phyloP scores from a whole-genome alignment of 2,113 vertebrate species.

The Mobula hypostoma region DNA sequence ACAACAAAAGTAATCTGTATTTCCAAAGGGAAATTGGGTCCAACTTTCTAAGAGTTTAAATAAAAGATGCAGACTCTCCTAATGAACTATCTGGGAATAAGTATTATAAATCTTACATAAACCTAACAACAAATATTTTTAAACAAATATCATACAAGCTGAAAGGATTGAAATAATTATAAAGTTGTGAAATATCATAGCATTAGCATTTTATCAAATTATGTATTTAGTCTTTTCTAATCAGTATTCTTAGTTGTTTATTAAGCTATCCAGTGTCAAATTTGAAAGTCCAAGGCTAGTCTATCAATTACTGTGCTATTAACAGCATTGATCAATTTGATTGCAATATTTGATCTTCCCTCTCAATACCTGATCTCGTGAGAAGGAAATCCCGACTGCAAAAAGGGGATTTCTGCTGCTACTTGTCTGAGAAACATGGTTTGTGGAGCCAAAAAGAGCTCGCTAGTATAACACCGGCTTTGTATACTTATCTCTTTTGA shows the following conservation, averaged over 20 bases:
- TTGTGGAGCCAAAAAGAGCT: not conserved
- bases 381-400: not conserved
- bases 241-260: not conserved
- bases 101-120: not conserved
- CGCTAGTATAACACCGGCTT: not conserved
- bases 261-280: not conserved
- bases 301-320: not conserved
- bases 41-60: not conserved
- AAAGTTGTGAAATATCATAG: not conserved
- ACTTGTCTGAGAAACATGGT: constrained; percentile 11
- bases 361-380: too few species aligned
- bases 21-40: not conserved
- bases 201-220: too few species aligned
- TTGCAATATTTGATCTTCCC: not conserved
- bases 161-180: not conserved
- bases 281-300: not conserved
- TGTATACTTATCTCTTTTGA: not conserved
- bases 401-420: not conserved
- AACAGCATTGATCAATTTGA: not conserved
- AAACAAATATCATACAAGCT: not conserved
- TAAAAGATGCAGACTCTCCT: not conserved
- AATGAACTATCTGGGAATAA: not conserved
- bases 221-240: not conserved
- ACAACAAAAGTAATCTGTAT: not conserved
- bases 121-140: not conserved